Evolutionary conservation across 2,888 invertebrate genomes (phyloP), one percentile per base, ranked within the genome.

Genomic region (Cataglyphis cursor): DNA sequence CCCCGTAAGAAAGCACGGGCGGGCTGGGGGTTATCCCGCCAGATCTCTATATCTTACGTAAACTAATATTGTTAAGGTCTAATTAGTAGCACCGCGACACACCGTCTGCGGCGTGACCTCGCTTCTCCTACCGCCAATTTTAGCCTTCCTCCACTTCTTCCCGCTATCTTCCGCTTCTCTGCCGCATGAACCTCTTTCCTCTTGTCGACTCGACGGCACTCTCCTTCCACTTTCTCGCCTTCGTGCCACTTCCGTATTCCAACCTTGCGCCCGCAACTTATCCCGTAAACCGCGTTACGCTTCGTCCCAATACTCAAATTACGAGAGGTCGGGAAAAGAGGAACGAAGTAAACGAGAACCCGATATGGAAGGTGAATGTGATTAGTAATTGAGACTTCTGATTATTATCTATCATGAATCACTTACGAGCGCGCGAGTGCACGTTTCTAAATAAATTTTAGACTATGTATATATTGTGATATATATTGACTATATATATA

Each of bases 21-120:
- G 87, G 28, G 84, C 73, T 73, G 35, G 28, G 28, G 84, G 83
- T 84, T 76, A 84, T 64, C 86, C 76, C 84, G 73, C 73, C 78
- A 62, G 74, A 48, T 38, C 72, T 81, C 68, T 87, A 68, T 86
- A 87, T 87, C 90, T 92, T 93, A 91, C 90, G 91, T 92, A 89
- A 92, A 91, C 91, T 92, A 93, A 93, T 92, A 92, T 93, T 92
- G 91, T 93, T 92, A 87, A 89, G 89, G 88, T 92, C 91, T 93
- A 93, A 93, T 93, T 93, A 93, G 93, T 90, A 88, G 87, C 85
- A 85, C 86, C 86, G 66, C 83, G 85, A 86, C 86, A 87, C 81
- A 88, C 81, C 80, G 73, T 9, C 18, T 48, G 51, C 83, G 62
- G 59, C 83, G 62, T 41, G 35, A 68, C 70, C 72, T 62, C 48